A percentile compares a stretch with the other conserved stretches of the same genome.
These are phyloP conservation scores for Watersipora subatra DNA, from an alignment of 1,140 invertebrate genomes.

Conservation along the genomic window DNA sequence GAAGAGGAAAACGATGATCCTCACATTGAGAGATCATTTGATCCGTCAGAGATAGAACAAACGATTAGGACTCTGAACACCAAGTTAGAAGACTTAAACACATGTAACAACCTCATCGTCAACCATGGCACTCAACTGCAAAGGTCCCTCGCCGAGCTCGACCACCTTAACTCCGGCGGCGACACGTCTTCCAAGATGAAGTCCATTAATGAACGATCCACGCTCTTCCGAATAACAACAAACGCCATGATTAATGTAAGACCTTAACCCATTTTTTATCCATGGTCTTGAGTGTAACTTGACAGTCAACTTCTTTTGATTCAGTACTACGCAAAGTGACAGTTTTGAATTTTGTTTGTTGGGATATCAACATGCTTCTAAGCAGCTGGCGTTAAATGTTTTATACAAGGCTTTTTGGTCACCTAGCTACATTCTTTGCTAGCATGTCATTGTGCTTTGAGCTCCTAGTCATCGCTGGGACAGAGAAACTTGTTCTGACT, in stretches of 20 bases:
- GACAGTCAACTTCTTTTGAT: too few species aligned
- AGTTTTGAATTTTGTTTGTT: background rate
- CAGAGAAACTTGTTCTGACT: too few species aligned
- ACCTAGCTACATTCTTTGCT: too few species aligned
- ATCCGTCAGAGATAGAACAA: constrained; percentile 46
- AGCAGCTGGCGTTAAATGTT: too few species aligned
- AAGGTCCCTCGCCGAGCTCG: constrained; percentile 65
- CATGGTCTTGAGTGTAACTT: background rate
- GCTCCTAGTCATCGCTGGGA: too few species aligned
- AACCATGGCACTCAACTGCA: constrained; percentile 75
- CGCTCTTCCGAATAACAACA: constrained; percentile 80
- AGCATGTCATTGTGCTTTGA: too few species aligned
- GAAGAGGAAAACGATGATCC: constrained; percentile 36
- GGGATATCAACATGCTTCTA: too few species aligned
- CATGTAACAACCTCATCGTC: constrained; percentile 73
- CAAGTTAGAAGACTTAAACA: constrained; percentile 71
- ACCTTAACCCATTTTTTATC: constrained; percentile 14
- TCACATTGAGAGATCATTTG: constrained; percentile 24
- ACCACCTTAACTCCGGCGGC: constrained; percentile 51
- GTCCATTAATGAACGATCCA: constrained; percentile 73
- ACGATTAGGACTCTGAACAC: constrained; percentile 50
- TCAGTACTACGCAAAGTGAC: too few species aligned
- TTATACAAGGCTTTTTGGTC: too few species aligned
- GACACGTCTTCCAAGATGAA: constrained; percentile 50
- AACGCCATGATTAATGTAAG: constrained; percentile 90